Base-by-base conservation (phyloP, 2,113 vertebrate species). In the Oncorhynchus gorbuscha region DNA sequence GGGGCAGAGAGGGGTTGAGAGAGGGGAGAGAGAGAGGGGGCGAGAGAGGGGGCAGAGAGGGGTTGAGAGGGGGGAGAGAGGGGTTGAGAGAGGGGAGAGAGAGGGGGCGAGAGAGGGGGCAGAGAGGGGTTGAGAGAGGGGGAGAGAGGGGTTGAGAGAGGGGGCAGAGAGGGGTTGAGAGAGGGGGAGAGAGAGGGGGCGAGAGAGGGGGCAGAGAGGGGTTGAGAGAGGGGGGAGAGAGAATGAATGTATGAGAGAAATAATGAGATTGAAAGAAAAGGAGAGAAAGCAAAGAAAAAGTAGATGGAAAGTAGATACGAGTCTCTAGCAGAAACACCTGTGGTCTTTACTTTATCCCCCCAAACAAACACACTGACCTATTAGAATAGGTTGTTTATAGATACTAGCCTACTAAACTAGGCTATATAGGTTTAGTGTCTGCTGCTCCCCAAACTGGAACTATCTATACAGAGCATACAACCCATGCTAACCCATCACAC, bases 401-500 rank as follows among this genome's bases (percentile, higher is more conserved):
- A 39, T 39, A 39, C 39, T 39, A 39, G 39, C 39, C 39, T 30
- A 18, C 32, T 76, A 65, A 87, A 48, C 76, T 67, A 76, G 75
- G 8, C 7, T 39, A 39, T 9, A 9, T 35, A 35, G 35, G 35
- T 35, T 8, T 8, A 35, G 35, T 9, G 8, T 39, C 39, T 39
- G 8, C 39, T 39, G 39, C 39, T 39, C 39, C 39, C 8, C 39
- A 9, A 9, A 39, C 39, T 39, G 39, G 39, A 39, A 39, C 39
- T 39, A 39, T 2, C 39, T 9, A 2, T 39, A 51, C 14, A 4
- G 14, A 51, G 49, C 14, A 14, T 51, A 14, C 9, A 51, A 51
- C 49, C 49, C 14, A 16, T 51, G 3, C 49, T 51, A 51, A 16
- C 49, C 3, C 4, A 16, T 51, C 80, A 90, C 83, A 83, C 85